Evolutionary conservation across 2,888 invertebrate species (phyloP), one percentile per base, ranked within the genome.

Genomic region (Cephus pulcher): DNA sequence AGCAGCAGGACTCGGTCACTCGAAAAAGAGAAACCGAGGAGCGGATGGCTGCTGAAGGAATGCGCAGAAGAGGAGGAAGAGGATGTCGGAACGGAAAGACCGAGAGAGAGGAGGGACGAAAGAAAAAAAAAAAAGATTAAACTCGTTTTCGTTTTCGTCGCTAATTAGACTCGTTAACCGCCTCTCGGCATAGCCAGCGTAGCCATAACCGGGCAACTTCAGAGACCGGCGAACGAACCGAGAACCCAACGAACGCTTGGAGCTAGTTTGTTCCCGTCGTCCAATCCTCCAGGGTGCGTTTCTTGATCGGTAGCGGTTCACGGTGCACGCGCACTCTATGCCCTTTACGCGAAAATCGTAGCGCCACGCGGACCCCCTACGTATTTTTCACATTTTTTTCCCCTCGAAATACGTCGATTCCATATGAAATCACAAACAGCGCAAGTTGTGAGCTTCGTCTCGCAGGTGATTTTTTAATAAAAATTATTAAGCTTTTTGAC

Each of bases 131-230:
- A 89, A 89, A 90, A 89, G 87, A 88, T 87, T 85, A 91, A 92
- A 92, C 91, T 91, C 89, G 92, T 91, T 92, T 91, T 92, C 90
- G 91, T 91, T 92, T 92, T 91, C 90, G 91, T 91, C 90, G 91
- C 92, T 92, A 92, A 92, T 92, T 92, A 92, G 91, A 90, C 90
- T 91, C 91, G 90, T 91, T 91, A 91, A 90, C 90, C 88, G 90
- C 87, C 89, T 86, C 87, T 86, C 85, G 84, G 86, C 87, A 83
- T 86, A 84, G 82, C 84, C 86, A 84, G 88, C 86, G 86, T 89
- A 88, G 88, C 91, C 91, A 90, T 91, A 90, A 91, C 90, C 86
- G 88, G 90, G 88, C 88, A 88, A 87, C 87, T 88, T 86, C 71
- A 77, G 80, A 81, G 76, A 80, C 80, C 75, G 80, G 56, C 84